These are phyloP conservation scores for Triplophysa tibetana DNA, from an alignment of 2,113 vertebrate genomes.

Conservation along the genomic window DNA sequence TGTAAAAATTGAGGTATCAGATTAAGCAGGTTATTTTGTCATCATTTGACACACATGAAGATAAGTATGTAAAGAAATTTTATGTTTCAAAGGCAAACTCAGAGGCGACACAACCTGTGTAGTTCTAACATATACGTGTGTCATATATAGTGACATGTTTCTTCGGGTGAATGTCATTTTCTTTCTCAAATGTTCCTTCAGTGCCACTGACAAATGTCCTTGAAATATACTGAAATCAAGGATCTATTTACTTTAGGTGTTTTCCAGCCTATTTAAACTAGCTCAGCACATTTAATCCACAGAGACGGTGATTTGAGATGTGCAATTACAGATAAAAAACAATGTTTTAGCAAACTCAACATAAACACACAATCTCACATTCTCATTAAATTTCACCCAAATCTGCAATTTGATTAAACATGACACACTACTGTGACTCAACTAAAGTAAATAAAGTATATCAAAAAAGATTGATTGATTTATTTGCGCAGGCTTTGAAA, in stretches of 20 bases:
- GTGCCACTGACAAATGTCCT: neutral
- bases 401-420: neutral
- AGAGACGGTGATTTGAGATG: slow-evolving; percentile 25
- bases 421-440: too few relatives aligned
- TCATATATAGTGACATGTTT: neutral
- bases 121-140: neutral
- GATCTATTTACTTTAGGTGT: slow-evolving; percentile 50
- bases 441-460: too few relatives aligned
- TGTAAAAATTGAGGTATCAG: too few relatives aligned
- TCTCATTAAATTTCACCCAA: neutral
- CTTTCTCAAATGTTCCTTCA: neutral
- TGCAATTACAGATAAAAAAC: slow-evolving; percentile 5
- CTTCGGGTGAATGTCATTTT: neutral
- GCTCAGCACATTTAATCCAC: slow-evolving; percentile 28
- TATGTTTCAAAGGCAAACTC: too few relatives aligned
- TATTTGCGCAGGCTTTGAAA: neutral
- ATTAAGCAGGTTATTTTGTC: too few relatives aligned
- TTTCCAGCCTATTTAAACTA: slow-evolving; percentile 49
- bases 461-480: neutral
- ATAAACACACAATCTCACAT: slow-evolving; percentile 21
- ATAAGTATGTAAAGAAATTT: too few relatives aligned
- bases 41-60: too few relatives aligned
- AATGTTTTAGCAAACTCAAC: slow-evolving; percentile 21
- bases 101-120: neutral
- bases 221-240: slow-evolving; percentile 15